Evolutionary conservation across 1,140 invertebrate species (phyloP).

Genomic region (Aphaenogaster rudis): DNA sequence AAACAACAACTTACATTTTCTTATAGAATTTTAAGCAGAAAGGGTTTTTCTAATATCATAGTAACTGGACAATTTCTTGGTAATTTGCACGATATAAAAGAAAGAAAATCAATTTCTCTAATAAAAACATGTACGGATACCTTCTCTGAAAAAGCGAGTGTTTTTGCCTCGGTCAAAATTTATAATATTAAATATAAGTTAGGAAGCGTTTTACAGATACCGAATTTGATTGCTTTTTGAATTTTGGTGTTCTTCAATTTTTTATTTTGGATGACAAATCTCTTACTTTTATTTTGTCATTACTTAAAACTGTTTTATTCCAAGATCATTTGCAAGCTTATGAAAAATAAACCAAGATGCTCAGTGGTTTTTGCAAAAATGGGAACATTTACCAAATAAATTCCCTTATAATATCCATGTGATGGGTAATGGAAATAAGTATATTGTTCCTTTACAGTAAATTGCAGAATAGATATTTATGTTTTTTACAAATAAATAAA

Average conservation of each 20-base stretch:
- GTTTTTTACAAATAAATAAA: no score
- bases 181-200: slow-evolving; percentile 13
- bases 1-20: background rate
- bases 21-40: slow-evolving; percentile 15
- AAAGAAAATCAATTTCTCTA: background rate
- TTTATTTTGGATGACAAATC: background rate
- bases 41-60: background rate
- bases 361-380: no score
- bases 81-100: slow-evolving; percentile 5
- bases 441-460: no score
- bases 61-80: background rate
- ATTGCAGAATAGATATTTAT: no score
- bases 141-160: background rate
- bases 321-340: no score
- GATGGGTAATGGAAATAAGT: no score
- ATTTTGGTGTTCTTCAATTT: background rate
- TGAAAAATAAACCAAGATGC: no score
- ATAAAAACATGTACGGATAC: background rate
- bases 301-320: no score
- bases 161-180: background rate
- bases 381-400: no score
- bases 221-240: background rate
- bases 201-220: background rate
- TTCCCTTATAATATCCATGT: no score
- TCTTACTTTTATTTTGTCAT: background rate